Percentiles rank a stretch among this genome's conserved stretches.
These are phyloP conservation scores for Escarpia spicata DNA, from an alignment of 2,888 invertebrate species.

Conservation along the genomic window DNA sequence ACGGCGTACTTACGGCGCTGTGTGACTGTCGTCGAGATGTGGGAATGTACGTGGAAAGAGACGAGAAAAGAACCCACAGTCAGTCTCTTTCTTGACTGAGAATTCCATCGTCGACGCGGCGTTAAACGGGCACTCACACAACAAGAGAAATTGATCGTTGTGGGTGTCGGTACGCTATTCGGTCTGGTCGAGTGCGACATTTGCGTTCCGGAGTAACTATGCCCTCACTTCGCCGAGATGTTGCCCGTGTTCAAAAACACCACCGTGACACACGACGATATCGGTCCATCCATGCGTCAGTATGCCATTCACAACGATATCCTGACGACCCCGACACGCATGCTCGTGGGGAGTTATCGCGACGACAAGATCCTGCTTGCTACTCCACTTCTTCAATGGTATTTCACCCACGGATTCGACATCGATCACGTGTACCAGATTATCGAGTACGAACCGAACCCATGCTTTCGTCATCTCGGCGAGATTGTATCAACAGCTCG, in stretches of 20 bases:
- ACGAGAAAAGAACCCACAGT: background rate
- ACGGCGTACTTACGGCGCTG: conserved; percentile 13
- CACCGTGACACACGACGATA: conserved; percentile 6
- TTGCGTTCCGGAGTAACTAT: background rate
- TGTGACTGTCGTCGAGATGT: conserved; percentile 36
- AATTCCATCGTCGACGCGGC: background rate
- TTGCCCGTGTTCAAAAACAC: conserved; percentile 27
- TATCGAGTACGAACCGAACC: too few relatives aligned
- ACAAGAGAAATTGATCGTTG: background rate
- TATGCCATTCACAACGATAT: conserved; percentile 17
- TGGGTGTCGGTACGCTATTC: background rate
- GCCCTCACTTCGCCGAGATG: conserved; percentile 24
- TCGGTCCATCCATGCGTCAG: conserved; percentile 28
- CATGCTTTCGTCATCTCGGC: too few relatives aligned
- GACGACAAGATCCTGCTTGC: conserved; percentile 26
- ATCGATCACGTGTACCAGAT: too few relatives aligned
- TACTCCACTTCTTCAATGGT: conserved; percentile 33
- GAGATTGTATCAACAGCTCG: too few relatives aligned
- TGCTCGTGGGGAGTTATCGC: conserved; percentile 25
- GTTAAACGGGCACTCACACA: background rate
- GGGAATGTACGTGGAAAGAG: conserved; percentile 29
- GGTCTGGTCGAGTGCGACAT: conserved; percentile 19
- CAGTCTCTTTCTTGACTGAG: background rate
- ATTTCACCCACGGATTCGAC: conserved; percentile 21
- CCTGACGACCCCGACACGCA: background rate